These are phyloP conservation scores for Frieseomelitta varia DNA, from an alignment of 1,140 invertebrate species.

Conservation along the genomic window DNA sequence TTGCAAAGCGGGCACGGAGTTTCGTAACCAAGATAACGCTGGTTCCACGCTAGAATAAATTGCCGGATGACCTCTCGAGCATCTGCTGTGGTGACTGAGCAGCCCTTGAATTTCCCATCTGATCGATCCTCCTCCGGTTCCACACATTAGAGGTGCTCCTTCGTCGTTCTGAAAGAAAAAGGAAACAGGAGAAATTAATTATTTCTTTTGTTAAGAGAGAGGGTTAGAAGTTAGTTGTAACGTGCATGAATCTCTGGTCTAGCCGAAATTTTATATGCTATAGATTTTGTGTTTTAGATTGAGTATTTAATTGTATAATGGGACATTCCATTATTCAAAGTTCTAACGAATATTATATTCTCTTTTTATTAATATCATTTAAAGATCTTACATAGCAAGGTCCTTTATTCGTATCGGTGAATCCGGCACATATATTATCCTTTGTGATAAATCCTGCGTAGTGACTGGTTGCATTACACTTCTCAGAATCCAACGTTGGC, in stretches of 20 bases:
- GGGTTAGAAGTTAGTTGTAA: neutral
- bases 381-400: slow-evolving; percentile 83
- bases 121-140: slow-evolving; percentile 79
- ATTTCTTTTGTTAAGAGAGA: neutral
- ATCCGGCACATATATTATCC: slow-evolving; percentile 84
- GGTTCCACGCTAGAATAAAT: slow-evolving; percentile 82
- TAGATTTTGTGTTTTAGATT: neutral
- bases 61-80: slow-evolving; percentile 84
- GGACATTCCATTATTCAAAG: too few species aligned
- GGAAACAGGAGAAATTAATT: slow-evolving; percentile 58
- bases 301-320: too few species aligned
- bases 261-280: neutral
- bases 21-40: slow-evolving; percentile 76
- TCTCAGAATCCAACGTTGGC: slow-evolving; percentile 82
- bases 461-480: slow-evolving; percentile 85
- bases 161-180: slow-evolving; percentile 83
- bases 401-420: slow-evolving; percentile 83
- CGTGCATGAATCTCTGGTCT: neutral
- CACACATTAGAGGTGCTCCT: slow-evolving; percentile 86
- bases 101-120: slow-evolving; percentile 85
- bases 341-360: neutral
- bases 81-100: slow-evolving; percentile 84
- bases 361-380: neutral
- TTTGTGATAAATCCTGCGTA: slow-evolving; percentile 83
- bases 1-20: slow-evolving; percentile 77